Base-by-base conservation (phyloP, 53 echinoderm and acorn worm species). In the Henricia sp. region DNA sequence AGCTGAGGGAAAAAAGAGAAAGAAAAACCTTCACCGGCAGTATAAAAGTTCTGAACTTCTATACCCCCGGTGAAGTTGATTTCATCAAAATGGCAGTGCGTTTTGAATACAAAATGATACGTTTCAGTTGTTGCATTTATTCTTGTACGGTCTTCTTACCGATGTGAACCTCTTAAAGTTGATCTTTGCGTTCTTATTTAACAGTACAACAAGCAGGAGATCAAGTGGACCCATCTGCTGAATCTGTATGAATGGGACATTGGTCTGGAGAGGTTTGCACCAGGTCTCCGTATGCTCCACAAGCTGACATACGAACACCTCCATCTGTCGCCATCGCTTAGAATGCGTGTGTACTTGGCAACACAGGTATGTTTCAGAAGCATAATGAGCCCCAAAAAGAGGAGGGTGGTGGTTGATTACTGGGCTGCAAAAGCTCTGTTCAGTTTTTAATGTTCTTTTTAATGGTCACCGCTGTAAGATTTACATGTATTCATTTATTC, bases 141-240 rank as follows among this genome's bases (percentile, higher is more conserved):
- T 4, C 21, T 19, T 54, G 55, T 4, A 54, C 55, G 4, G 16
- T 20, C 55, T n/a, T n/a, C 55, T 54, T 54, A 17, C 14, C 4
- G 21, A 54, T 54, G 55, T 54, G 19, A 19, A 54, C 55, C 14
- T 23, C 21, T 10, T 4, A 11, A 54, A 17, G 21, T 54, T 16
- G 14, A 11, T 54, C 3, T 54, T 54, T 54, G 14, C 19, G 21
- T 54, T 4, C 19, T 59, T n/a, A 38, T 38, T 67, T 37, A 34
- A 73, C 67, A 86, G 87, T 77, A 37, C 27, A 67, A 86, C 24
- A 57, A 72, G 16, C 66, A 86, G 41, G 54, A 67, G 17, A 85
- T 85, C 32, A 44, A 19, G 27, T 85, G 85, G 85, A 48, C n/a
- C 14, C 73, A 85, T n/a, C 41, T 85, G 20, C 63, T 85, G 3